Conservation (phyloP, 1,140 invertebrate species). For the Drosophila rhopaloa region DNA sequence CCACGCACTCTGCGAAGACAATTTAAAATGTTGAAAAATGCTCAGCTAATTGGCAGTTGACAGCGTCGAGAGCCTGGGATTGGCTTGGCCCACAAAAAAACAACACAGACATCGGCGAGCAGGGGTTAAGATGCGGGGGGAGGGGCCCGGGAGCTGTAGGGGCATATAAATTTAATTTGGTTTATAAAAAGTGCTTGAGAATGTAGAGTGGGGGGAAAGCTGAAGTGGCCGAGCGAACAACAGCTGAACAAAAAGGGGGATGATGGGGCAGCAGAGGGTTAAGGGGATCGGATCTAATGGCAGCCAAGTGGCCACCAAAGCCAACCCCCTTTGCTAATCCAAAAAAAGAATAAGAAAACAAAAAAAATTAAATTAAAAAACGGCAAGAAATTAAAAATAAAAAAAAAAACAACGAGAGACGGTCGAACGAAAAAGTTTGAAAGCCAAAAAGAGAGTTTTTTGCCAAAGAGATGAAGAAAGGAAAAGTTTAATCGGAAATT, state of each 20-base stretch:
- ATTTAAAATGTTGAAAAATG: constrained; percentile 82
- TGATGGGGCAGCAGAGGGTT: constrained; percentile 4
- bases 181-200: constrained; percentile 78
- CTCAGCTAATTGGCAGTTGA: constrained; percentile 81
- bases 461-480: constrained; percentile 7
- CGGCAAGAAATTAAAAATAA: not conserved
- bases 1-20: constrained; percentile 74
- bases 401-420: not conserved
- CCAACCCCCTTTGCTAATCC: constrained; percentile 17
- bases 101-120: constrained; percentile 17
- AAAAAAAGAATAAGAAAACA: not conserved
- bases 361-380: not conserved
- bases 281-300: constrained; percentile 27
- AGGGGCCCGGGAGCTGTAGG: constrained; percentile 14
- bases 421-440: constrained; percentile 6
- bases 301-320: constrained; percentile 39
- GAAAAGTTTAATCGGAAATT: constrained; percentile 48
- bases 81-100: constrained; percentile 49
- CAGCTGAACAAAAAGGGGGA: constrained; percentile 21
- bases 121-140: constrained; percentile 10
- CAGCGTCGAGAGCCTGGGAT: constrained; percentile 68
- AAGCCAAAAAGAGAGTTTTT: constrained; percentile 11
- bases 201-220: constrained; percentile 32
- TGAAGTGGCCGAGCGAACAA: constrained; percentile 51
- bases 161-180: constrained; percentile 78